Base-by-base conservation (phyloP, 2,797 vertebrate genomes). In the Hozukius guyotensis region DNA sequence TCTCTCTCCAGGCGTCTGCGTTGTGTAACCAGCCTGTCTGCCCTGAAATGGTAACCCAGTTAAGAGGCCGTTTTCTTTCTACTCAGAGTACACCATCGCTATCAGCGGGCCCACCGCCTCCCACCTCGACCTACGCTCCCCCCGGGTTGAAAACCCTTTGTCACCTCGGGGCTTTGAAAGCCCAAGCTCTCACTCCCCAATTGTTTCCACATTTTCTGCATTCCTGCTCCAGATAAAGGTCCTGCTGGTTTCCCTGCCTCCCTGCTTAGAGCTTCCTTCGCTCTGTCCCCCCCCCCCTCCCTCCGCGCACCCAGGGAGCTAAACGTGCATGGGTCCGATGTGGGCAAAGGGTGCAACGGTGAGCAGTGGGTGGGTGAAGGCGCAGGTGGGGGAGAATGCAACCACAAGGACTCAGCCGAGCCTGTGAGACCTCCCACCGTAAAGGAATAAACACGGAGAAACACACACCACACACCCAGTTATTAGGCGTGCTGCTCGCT, bases 171-270 rank as follows among this genome's bases (percentile, higher is more conserved):
- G 88, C 94, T 94, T 94, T 94, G 93, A 95, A 93, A 95, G 95
- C 86, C 86, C 82, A 25, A 27, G 89, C 90, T 90, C 93, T 94
- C 89, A 81, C 89, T 93, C 88, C 87, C 76, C 93, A 89, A 96
- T 96, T 96, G 95, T 96, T 96, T 94, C 93, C 91, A 93, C 95
- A 96, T 96, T 96, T 96, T 96, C 95, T 96, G 95, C 95, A 96
- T 96, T 96, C 96, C 94, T 96, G 94, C 84, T 92, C 87, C 79
- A 95, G 95, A 96, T 96, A 96, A 96, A 96, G 86, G 93, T 92
- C 91, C 88, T 38, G 84, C 78, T 88, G 86, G 88, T 87, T 84
- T 79, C 81, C 63, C 86, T 85, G 85, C 84, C 72, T 89, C 82
- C 82, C 82, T 73, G 75, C 84, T 80, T 68, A 80, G 86, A 85